Evolutionary conservation across 1,140 invertebrate genomes (phyloP).

Genomic region (Pachypeltis micranthus): DNA sequence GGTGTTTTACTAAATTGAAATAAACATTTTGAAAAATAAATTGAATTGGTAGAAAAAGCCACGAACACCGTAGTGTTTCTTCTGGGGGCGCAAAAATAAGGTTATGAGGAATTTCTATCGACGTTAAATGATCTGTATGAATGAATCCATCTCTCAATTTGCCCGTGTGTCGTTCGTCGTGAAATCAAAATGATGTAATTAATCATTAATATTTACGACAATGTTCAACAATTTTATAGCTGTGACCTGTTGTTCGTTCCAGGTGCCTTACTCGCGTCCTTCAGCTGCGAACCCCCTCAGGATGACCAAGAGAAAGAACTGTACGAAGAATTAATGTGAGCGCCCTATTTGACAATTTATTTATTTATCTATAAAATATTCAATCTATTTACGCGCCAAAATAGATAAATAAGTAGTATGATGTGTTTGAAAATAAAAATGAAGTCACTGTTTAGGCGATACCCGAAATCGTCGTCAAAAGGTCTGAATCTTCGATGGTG

Average conservation of each 20-base stretch:
- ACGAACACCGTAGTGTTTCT: too few species aligned
- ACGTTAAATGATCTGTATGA: too few species aligned
- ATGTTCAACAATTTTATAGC: too few species aligned
- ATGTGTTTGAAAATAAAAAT: background rate
- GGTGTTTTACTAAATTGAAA: too few species aligned
- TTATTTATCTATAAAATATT: background rate
- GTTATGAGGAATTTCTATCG: too few species aligned
- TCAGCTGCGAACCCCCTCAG: conserved; percentile 74
- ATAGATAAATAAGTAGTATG: background rate
- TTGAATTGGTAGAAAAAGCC: too few species aligned
- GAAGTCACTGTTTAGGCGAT: background rate
- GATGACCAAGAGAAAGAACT: conserved; percentile 70
- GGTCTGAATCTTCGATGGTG: background rate
- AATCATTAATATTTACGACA: too few species aligned
- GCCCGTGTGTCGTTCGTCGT: too few species aligned
- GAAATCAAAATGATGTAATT: too few species aligned
- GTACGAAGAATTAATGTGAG: conserved; percentile 65
- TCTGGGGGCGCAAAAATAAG: too few species aligned
- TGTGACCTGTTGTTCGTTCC: conserved; percentile 19
- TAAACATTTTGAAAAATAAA: too few species aligned
- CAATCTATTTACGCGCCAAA: background rate
- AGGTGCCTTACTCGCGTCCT: conserved; percentile 67
- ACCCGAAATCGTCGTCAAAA: background rate
- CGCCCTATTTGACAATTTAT: background rate
- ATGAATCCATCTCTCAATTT: too few species aligned